Evolutionary conservation across 2,797 vertebrate species (phyloP), one percentile per base, ranked within the genome.

Genomic region (Octomys mimax): DNA sequence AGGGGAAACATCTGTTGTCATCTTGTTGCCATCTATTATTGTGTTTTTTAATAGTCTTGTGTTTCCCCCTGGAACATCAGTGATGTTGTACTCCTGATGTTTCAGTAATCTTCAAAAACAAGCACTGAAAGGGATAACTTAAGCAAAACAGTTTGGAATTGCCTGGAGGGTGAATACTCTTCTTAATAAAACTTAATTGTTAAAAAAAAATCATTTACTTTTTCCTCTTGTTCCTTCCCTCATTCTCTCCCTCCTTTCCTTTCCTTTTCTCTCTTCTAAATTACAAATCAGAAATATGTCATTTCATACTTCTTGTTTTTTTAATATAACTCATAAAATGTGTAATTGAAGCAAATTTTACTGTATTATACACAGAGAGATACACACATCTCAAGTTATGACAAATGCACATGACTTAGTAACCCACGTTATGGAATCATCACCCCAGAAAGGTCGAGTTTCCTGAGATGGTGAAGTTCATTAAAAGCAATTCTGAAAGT

Each of bases 1-100:
- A 98, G 97, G 98, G 98, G 97, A 98, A 98, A 98, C 98, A 98
- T 98, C 98, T 98, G 98, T 92, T 96, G 82, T 94, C 96, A 93
- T 95, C 96, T 77, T 82, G 94, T 95, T 84, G 39, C 92, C 92
- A 96, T 98, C 98, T 97, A 92, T 98, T 95, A 97, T 91, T 78
- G 79, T 3, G 1, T 90, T 95, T 95, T 97, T 82, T 93, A 94
- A 88, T 57, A 96, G 77, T 83, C 81, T 73, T 78, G 28, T 8
- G 33, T 96, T 97, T 97, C 92, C 92, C 90, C 95, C 85, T 94
- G 97, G 93, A 97, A 36, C 97, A 97, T 91, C 95, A 82, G 84
- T 94, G 95, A 96, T 85, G 77, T 87, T 97, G 88, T 61, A 98
- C 97, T 97, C 96, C 52, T 94, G 83, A 98, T 97, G 95, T 80